Percentiles rank a stretch among this genome's conserved stretches.
phyloP scores from a whole-genome alignment of 2,113 vertebrate species.

The Lagopus leucura region DNA sequence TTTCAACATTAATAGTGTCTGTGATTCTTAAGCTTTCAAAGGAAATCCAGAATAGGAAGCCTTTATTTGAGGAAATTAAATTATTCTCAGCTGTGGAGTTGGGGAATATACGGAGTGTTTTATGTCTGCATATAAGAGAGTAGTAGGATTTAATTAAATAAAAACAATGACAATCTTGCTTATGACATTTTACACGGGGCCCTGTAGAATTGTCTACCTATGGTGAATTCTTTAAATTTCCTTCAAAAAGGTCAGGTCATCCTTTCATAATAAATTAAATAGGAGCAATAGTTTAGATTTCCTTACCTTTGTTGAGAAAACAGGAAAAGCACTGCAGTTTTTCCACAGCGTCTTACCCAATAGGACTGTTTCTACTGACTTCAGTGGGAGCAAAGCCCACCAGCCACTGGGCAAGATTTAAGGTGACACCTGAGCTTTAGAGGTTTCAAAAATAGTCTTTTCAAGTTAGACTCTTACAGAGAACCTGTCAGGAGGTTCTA shows the following conservation, averaged over 20 bases:
- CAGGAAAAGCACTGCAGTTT: neutral
- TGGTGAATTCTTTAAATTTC: neutral
- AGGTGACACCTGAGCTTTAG: neutral
- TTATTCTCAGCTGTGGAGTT: neutral
- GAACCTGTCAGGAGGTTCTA: neutral
- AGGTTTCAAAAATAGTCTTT: neutral
- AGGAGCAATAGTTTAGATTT: neutral
- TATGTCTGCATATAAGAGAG: neutral
- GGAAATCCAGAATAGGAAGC: neutral
- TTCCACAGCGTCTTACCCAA: neutral
- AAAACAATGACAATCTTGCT: neutral
- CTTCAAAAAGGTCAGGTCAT: neutral
- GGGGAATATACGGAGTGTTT: neutral
- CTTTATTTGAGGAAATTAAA: conserved; percentile 22
- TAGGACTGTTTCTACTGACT: neutral
- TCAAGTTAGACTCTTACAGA: neutral
- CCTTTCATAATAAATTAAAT: neutral
- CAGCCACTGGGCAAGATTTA: neutral
- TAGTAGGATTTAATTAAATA: conserved; percentile 16
- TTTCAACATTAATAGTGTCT: neutral
- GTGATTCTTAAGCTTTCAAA: neutral
- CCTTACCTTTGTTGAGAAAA: neutral
- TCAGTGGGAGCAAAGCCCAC: neutral
- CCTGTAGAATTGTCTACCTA: neutral
- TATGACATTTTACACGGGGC: neutral